phyloP scores from a whole-genome alignment of 2,113 vertebrate species.

The Hippoglossus stenolepis region DNA sequence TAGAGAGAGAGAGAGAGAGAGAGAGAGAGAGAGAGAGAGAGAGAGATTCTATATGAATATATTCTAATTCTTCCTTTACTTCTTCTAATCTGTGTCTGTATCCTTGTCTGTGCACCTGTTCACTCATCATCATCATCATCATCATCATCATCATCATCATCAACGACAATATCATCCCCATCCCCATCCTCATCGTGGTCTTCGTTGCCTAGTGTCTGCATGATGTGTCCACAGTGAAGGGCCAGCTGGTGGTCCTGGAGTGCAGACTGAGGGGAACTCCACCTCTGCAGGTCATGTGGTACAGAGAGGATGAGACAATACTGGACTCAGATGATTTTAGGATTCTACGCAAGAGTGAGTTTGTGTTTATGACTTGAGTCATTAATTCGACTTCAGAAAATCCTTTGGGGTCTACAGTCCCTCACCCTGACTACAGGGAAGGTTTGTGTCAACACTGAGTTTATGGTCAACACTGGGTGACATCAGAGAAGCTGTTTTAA shows the following conservation, averaged over 20 bases:
- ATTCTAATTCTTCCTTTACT: not conserved
- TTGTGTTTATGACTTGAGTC: not conserved
- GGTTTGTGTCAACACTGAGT: too few species aligned
- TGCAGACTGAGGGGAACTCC: slow-evolving; percentile 85
- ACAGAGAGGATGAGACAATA: slow-evolving; percentile 85
- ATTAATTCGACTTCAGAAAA: not conserved
- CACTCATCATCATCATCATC: not conserved
- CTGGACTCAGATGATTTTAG: slow-evolving; percentile 88
- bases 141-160: not conserved
- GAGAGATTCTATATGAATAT: not conserved
- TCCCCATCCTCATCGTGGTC: not conserved
- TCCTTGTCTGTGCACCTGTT: too few species aligned
- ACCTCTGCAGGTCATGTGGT: slow-evolving; percentile 88
- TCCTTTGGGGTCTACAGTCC: too few species aligned
- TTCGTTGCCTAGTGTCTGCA: slow-evolving; percentile 82
- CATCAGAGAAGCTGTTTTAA: too few species aligned
- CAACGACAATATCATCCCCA: not conserved
- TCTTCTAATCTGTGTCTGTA: not conserved
- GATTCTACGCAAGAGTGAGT: slow-evolving; percentile 89
- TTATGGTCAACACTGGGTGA: too few species aligned
- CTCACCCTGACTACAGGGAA: too few species aligned
- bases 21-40: too few species aligned
- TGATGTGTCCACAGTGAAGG: slow-evolving; percentile 85
- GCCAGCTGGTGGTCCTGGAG: slow-evolving; percentile 89
- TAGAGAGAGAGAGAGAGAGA: too few species aligned